Base-by-base conservation (phyloP, 2,888 invertebrate genomes). In the Tetragnatha montana region DNA sequence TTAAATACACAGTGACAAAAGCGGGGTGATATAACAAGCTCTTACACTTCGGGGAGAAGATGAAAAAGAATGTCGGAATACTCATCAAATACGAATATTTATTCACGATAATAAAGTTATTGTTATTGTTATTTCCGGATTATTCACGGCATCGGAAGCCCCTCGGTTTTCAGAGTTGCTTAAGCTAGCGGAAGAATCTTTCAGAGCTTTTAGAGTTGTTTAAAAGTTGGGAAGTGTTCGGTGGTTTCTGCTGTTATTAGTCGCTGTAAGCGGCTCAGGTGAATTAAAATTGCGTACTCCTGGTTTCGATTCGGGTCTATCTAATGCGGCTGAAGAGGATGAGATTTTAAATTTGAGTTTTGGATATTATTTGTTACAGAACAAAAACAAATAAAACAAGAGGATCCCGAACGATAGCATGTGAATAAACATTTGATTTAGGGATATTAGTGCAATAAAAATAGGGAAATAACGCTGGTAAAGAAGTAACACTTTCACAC, bases 51-150 rank as follows among this genome's bases (percentile, higher is more conserved):
- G 71, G 35, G 21, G 21, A 21, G 50, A 21, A 19, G 70, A 71
- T 19, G 7, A 50, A 49, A 81, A 51, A 35, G 50, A 76, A 73
- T 14, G 71, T 70, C 50, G 17, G 50, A 81, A 19, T 81, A 49
- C 60, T 71, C 49, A 81, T n/a, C 47, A 81, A 49, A 70, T 14
- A 12, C 49, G 21, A 60, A 81, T 21, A 50, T 81, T 71, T 81
- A 21, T 50, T 81, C 21, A 17, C 14, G 21, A 71, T 73, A 81
- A 50, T 22, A 21, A 50, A 21, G 35, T 35, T 35, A 35, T 35
- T 35, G 35, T 35, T 35, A 35, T 12, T 50, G 8, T 76, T 76
- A 49, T 76, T 50, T n/a, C 76, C 50, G n/a, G 47, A 35, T 76
- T 50, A 76, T 76, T 76, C 21, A 50, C n/a, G n/a, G 49, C 47